Evolutionary conservation across 2,797 vertebrate species (phyloP).

Genomic region (Squalus acanthias): DNA sequence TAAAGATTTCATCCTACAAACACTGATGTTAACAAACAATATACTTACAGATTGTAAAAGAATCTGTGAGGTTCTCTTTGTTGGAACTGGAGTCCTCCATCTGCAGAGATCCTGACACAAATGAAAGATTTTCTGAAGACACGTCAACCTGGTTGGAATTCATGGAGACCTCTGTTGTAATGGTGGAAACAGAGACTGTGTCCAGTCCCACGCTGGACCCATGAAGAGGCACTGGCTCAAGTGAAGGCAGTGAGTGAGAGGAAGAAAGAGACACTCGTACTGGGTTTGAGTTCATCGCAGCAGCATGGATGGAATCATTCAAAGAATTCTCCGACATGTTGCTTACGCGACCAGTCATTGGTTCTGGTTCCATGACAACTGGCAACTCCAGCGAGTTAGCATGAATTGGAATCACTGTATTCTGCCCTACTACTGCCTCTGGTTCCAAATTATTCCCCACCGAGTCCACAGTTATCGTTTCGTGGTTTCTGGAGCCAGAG

Average conservation of each 20-base stretch:
- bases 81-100: conserved; percentile 87
- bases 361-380: conserved; percentile 86
- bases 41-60: conserved; percentile 89
- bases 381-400: conserved; percentile 82
- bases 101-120: conserved; percentile 83
- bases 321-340: conserved; percentile 64
- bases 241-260: conserved; percentile 74
- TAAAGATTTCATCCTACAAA: not conserved
- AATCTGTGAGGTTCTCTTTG: conserved; percentile 89
- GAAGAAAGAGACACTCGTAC: conserved; percentile 89
- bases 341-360: conserved; percentile 67
- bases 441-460: conserved; percentile 62
- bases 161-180: conserved; percentile 85
- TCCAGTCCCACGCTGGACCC: conserved; percentile 86
- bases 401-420: conserved; percentile 79
- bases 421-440: conserved; percentile 75
- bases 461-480: conserved; percentile 62
- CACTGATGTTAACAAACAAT: not conserved
- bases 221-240: conserved; percentile 84
- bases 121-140: conserved; percentile 79
- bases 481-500: conserved; percentile 69
- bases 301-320: conserved; percentile 64
- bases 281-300: conserved; percentile 76
- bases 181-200: conserved; percentile 83
- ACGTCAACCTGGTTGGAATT: conserved; percentile 67